Evolutionary conservation across 2,797 vertebrate species (phyloP).

Genomic region (Clarias fuscus): DNA sequence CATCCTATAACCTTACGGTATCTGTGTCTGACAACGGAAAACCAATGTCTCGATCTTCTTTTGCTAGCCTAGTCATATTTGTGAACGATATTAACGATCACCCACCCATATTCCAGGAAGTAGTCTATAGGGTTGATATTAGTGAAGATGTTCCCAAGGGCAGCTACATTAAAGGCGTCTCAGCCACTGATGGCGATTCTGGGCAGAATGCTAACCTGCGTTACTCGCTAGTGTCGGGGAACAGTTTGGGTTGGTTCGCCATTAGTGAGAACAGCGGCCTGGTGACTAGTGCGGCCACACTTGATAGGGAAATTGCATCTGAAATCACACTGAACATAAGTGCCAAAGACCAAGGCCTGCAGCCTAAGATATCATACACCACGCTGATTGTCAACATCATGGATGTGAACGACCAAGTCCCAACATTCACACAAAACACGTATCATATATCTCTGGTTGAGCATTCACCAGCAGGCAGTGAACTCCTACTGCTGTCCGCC

Average conservation of each 20-base stretch:
- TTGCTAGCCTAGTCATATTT: slow-evolving; percentile 94
- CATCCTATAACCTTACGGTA: slow-evolving; percentile 95
- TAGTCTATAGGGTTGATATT: slow-evolving; percentile 87
- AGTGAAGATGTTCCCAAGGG: slow-evolving; percentile 91
- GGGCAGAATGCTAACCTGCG: slow-evolving; percentile 96
- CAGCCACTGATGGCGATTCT: slow-evolving; percentile 94
- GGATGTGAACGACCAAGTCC: slow-evolving; percentile 94
- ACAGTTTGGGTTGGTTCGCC: slow-evolving; percentile 91
- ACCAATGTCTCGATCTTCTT: slow-evolving; percentile 85
- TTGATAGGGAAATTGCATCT: slow-evolving; percentile 90
- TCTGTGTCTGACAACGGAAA: slow-evolving; percentile 86
- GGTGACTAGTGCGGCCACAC: slow-evolving; percentile 80
- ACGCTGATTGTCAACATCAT: slow-evolving; percentile 88
- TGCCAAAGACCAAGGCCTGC: slow-evolving; percentile 94
- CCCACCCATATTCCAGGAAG: slow-evolving; percentile 90
- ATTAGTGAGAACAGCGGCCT: slow-evolving; percentile 96
- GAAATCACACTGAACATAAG: slow-evolving; percentile 93
- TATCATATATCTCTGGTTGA: slow-evolving; percentile 85
- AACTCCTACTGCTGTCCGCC: slow-evolving; percentile 83
- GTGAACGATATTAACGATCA: slow-evolving; percentile 98
- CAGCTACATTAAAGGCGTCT: slow-evolving; percentile 93
- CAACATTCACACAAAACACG: slow-evolving; percentile 79
- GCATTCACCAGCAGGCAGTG: slow-evolving; percentile 83
- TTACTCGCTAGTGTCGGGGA: slow-evolving; percentile 95
- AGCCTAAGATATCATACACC: slow-evolving; percentile 92